Base-by-base conservation (phyloP, 2,888 invertebrate genomes). In the Cordylochernes scorpioides region DNA sequence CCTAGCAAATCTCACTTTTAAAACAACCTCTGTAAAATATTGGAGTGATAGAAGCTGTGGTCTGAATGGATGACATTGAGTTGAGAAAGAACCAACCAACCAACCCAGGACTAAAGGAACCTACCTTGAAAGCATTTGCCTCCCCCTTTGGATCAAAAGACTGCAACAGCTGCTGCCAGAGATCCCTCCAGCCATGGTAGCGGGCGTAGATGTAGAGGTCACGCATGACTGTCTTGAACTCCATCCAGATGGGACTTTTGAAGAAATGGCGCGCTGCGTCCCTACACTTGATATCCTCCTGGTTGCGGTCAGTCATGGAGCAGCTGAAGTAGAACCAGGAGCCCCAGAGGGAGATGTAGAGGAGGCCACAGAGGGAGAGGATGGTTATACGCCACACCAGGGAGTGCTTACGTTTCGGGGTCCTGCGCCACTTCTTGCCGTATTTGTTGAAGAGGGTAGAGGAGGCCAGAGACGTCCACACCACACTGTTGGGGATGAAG, bases 141-240 rank as follows among this genome's bases (percentile, higher is more conserved):
- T 86, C 84, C 1, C 86, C 88, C 43, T 72, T 68, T 0, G 80
- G 77, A 56, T 91, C 88, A 4, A 80, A 65, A 8, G 75, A 59
- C 37, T 78, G 73, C 5, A 78, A 64, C 14, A 86, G 60, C 49
- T 80, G 73, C 43, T 71, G 68, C 74, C 75, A 84, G 1, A 78
- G 68, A 45, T 73, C 74, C 47, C 64, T 64, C 71, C 71, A 86
- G 33, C 88, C 88, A 47, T 86, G 71, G 42, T 71, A 68, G 46
- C 69, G 68, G 0, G 71, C 73, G 47, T 69, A 74, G 27, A 62
- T 61, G 56, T 72, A 80, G 0, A 73, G 65, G 32, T 74, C 71
- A 10, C 61, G 52, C 1, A 84, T 48, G 3, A 54, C 49, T 15
- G 51, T 47, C 21, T 51, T 49, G 22, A 78, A 60, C 45, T 80